Evolutionary conservation across 2,888 invertebrate genomes (phyloP).

Genomic region (Drosophila kambysellisi): DNA sequence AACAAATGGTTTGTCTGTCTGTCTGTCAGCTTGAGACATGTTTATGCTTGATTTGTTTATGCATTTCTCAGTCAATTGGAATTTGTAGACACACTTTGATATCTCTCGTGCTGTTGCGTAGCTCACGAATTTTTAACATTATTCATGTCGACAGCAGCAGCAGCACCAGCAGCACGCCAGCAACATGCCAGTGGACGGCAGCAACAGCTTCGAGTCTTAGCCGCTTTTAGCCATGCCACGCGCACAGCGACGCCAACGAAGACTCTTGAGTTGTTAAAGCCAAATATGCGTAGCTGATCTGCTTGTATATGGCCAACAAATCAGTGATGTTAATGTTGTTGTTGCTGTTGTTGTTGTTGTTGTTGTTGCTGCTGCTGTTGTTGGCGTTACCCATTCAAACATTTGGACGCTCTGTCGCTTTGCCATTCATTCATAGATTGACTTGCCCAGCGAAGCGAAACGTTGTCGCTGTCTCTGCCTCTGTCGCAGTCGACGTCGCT

Average conservation of each 20-base stretch:
- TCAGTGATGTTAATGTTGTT: constrained; percentile 42
- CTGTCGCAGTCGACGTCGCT: constrained; percentile 22
- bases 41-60: constrained; percentile 74
- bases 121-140: constrained; percentile 32
- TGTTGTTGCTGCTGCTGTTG: constrained; percentile 28
- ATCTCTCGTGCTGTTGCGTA: constrained; percentile 21
- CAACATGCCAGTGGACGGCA: constrained; percentile 16
- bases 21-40: constrained; percentile 35
- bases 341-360: background rate
- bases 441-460: constrained; percentile 68
- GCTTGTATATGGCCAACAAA: constrained; percentile 78
- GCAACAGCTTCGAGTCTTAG: constrained; percentile 24
- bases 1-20: constrained; percentile 8
- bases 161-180: constrained; percentile 9
- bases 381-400: constrained; percentile 60
- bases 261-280: constrained; percentile 64
- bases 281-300: constrained; percentile 78
- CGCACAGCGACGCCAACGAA: constrained; percentile 48
- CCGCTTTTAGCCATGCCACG: constrained; percentile 78
- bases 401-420: constrained; percentile 73
- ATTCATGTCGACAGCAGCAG: constrained; percentile 38
- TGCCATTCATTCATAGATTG: constrained; percentile 75
- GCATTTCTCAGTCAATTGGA: constrained; percentile 78
- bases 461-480: constrained; percentile 28
- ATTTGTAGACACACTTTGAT: constrained; percentile 71